phyloP scores from a whole-genome alignment of 2,797 vertebrate species.

The Gallinago nigripennis region DNA sequence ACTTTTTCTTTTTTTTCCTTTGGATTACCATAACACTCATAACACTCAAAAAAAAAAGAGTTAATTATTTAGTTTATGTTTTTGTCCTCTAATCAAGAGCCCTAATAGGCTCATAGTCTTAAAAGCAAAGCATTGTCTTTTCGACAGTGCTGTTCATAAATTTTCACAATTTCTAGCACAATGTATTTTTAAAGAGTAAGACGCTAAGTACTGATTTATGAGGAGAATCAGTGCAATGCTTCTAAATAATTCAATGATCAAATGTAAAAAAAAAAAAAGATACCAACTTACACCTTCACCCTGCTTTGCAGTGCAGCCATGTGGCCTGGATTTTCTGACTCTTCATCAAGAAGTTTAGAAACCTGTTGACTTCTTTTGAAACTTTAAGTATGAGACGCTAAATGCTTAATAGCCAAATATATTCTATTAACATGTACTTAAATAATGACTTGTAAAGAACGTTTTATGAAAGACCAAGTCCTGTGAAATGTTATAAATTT shows the following conservation, averaged over 20 bases:
- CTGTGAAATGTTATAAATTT: neutral
- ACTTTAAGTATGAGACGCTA: neutral
- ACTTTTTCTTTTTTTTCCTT: neutral
- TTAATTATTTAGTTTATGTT: neutral
- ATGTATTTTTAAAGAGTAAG: neutral
- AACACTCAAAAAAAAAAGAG: neutral
- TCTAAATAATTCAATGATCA: constrained; percentile 15
- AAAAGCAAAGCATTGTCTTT: neutral
- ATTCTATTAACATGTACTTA: neutral
- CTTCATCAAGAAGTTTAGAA: neutral
- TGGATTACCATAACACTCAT: neutral
- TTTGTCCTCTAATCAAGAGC: neutral
- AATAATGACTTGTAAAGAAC: neutral
- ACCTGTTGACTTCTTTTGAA: neutral
- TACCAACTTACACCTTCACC: neutral
- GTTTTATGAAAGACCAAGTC: neutral
- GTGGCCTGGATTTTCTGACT: neutral
- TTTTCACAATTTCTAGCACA: neutral
- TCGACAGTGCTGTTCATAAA: neutral
- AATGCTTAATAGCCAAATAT: neutral
- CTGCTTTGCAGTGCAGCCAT: neutral
- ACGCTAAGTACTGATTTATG: neutral
- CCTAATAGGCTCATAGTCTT: neutral
- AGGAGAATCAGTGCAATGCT: constrained; percentile 7
- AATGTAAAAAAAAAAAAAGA: neutral